Conservation (phyloP, 2,797 vertebrate species). For the Eidolon dupreanum region DNA sequence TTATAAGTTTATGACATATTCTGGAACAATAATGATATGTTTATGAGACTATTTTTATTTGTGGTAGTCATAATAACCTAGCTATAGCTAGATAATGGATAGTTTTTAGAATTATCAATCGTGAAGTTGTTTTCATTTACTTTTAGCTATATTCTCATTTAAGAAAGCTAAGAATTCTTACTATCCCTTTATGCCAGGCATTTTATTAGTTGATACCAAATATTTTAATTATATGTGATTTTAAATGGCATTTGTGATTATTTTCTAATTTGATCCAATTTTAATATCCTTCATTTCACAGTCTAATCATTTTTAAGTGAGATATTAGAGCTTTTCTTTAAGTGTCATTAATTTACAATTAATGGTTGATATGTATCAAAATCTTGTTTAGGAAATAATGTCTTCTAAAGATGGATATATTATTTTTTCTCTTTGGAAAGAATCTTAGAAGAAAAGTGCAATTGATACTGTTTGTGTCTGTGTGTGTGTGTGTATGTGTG, state of each 20-base stretch:
- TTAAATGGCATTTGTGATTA: background rate
- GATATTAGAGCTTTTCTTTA: background rate
- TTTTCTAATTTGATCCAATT: background rate
- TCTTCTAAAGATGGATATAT: background rate
- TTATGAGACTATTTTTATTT: background rate
- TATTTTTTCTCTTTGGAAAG: conserved; percentile 16
- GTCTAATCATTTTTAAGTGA: background rate
- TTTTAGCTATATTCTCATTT: background rate
- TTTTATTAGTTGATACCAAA: background rate
- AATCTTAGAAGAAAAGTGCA: conserved; percentile 22
- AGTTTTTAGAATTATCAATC: background rate
- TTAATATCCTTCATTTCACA: background rate
- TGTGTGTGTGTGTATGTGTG: background rate
- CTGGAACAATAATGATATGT: background rate
- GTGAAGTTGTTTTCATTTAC: background rate
- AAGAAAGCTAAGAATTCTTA: background rate
- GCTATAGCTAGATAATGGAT: background rate
- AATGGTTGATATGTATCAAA: background rate
- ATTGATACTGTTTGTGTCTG: background rate
- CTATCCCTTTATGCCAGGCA: background rate
- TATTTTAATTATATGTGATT: background rate
- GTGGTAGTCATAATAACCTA: background rate
- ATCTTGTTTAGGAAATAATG: background rate
- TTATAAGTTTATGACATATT: background rate
- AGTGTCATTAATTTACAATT: background rate